Evolutionary conservation across 2,888 invertebrate species (phyloP), one percentile per base, ranked within the genome.

Genomic region (Tenthredo scrophulariae): DNA sequence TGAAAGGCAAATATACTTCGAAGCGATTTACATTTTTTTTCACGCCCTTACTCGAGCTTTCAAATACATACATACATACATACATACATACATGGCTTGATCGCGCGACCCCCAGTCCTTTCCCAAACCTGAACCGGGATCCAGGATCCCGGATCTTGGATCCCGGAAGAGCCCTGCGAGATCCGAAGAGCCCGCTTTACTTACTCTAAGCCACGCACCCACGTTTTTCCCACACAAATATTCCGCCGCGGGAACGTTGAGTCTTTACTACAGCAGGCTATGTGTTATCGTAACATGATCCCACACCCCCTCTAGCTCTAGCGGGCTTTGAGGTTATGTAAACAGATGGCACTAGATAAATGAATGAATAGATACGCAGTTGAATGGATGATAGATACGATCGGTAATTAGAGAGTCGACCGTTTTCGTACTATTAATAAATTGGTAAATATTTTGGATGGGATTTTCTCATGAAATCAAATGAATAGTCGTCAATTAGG

Each of bases 211-310:
- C 90, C 85, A 84, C 84, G 87, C 89, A 89, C 88, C 86, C 87
- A 88, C 86, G 46, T 86, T 88, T 80, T 91, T 91, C 89, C 88
- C 91, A 90, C 89, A 89, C 89, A 91, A 91, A 90, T 91, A 91
- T 89, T 87, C 89, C 84, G 70, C 86, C 43, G 84, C 22, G 67
- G 58, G 15, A 46, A 29, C 50, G 26, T 29, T 33, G 37, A 62
- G 58, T 65, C 40, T 40, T 46, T 33, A 18, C n/a, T 62, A 58
- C 50, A 54, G 10, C 33, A 37, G 80, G 62, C 43, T 80, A 83
- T 83, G 65, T 70, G 33, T 83, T 67, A 83, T 67, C 83, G 43
- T 50, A 46, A 43, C 67, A 33, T n/a, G 33, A 9, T 40, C 62
- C 54, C 67, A 40, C n/a, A 79, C 26, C 15, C 9, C 29, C 67